Evolutionary conservation across 2,113 vertebrate species (phyloP).

Genomic region (Hippocampus abdominalis): DNA sequence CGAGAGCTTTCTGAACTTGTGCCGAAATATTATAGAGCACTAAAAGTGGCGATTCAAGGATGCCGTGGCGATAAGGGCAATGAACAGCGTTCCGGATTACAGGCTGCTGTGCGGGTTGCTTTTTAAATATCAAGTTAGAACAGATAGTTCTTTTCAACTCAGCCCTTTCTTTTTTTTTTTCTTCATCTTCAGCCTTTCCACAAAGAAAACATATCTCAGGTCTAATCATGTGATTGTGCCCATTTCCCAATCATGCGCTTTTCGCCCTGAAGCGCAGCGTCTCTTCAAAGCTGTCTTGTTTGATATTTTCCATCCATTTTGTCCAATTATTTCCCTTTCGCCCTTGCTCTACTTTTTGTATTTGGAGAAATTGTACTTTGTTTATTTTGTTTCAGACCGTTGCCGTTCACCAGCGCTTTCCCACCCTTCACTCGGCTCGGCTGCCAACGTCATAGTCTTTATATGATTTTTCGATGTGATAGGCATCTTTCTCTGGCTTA

Average conservation of each 20-base stretch:
- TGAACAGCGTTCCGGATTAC: not conserved
- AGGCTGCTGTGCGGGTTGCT: not conserved
- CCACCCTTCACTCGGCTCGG: conserved; percentile 3
- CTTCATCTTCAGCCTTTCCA: conserved; percentile 26
- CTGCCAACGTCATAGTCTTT: conserved; percentile 44
- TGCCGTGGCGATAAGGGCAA: not conserved
- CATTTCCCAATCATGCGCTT: not conserved
- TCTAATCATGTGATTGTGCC: not conserved
- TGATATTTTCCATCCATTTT: not conserved
- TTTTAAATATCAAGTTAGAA: not conserved
- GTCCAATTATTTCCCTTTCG: not conserved
- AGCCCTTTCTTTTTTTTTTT: conserved; percentile 13
- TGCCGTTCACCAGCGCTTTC: conserved; percentile 1
- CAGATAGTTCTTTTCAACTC: not conserved
- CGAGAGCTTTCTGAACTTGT: not conserved
- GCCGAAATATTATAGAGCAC: not conserved
- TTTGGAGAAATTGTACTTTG: not conserved
- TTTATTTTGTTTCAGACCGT: conserved; percentile 11
- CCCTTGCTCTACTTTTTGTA: conserved; percentile 19
- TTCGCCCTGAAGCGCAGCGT: not conserved
- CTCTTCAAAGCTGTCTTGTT: not conserved
- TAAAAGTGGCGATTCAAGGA: not conserved
- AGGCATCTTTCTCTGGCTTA: conserved; percentile 49
- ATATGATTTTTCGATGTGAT: conserved; percentile 64
- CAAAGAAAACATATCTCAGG: conserved; percentile 28